Base-by-base conservation (phyloP, 2,113 vertebrate species). In the Atrichornis clamosus region DNA sequence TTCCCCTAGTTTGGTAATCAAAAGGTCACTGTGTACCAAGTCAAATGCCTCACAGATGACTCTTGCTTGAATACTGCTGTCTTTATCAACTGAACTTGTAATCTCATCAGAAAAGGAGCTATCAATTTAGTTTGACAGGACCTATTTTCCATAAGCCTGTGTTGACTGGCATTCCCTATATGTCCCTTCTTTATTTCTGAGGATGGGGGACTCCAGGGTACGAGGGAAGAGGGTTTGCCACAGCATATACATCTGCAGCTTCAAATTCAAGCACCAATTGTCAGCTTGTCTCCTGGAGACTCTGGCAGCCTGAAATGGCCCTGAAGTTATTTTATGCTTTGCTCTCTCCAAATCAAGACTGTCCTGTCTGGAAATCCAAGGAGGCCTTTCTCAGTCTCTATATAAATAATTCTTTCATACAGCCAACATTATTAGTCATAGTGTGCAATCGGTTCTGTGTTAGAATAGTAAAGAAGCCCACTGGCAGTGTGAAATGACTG, bases 341-440 rank as follows among this genome's bases (percentile, higher is more conserved):
- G 69, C 92, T 89, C 94, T 95, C 83, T 90, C 95, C 93, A 94
- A 96, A 95, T 96, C 93, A 90, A 93, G 88, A 94, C 91, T 76
- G 93, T 95, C 91, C 95, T 95, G 95, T 92, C 95, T 90, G 64
- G 92, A 97, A 97, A 96, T 89, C 94, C 95, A 96, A 95, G 94
- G 95, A 95, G 93, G 97, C 94, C 95, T 97, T 97, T 96, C 83
- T 97, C 95, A 94, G 95, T 96, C 91, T 94, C 95, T 94, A 49
- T 95, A 95, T 93, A 91, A 96, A 96, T 97, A 96, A 95, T 97
- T 95, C 96, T 96, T 97, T 97, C 96, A 96, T 95, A 95, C 80
- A 92, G 91, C 92, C 96, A 97, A 96, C 56, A 37, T 91, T 97
- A 97, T 97, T 97, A 97, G 97, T 96, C 96, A 97, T 96, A 97